phyloP scores from a whole-genome alignment of 2,888 invertebrate species.

The Volucella inflata region DNA sequence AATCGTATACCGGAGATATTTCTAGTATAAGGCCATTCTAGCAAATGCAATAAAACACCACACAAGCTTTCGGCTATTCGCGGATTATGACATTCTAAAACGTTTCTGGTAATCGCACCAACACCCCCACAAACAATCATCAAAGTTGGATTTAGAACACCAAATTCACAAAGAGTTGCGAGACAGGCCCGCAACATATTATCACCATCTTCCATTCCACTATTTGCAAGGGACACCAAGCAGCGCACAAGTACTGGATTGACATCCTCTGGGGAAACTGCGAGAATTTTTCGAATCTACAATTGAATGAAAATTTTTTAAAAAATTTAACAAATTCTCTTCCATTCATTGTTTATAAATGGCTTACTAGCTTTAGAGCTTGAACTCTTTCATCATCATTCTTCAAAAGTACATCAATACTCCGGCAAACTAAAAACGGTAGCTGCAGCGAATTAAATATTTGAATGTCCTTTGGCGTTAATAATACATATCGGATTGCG shows the following conservation, averaged over 20 bases:
- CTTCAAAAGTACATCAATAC: constrained; percentile 94
- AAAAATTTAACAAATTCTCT: too few relatives aligned
- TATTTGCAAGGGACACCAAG: constrained; percentile 92
- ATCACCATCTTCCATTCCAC: constrained; percentile 90
- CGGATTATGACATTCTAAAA: constrained; percentile 93
- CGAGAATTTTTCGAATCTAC: constrained; percentile 86
- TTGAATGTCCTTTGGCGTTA: constrained; percentile 90
- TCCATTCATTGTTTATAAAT: too few relatives aligned
- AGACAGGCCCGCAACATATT: constrained; percentile 92
- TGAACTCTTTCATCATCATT: constrained; percentile 97
- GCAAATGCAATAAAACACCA: constrained; percentile 92
- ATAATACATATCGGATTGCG: constrained; percentile 92
- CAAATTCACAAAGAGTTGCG: constrained; percentile 94
- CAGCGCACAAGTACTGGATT: constrained; percentile 91
- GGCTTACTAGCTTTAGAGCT: constrained; percentile 91
- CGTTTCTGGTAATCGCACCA: constrained; percentile 91
- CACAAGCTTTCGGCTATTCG: constrained; percentile 95
- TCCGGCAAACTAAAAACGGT: constrained; percentile 92
- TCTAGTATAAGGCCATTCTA: constrained; percentile 93
- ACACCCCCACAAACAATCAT: constrained; percentile 93
- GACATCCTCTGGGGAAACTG: constrained; percentile 87
- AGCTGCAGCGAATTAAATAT: constrained; percentile 92
- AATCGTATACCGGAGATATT: constrained; percentile 91
- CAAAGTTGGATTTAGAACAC: constrained; percentile 91
- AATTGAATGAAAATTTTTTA: constrained; percentile 1